A percentile compares a stretch with the other conserved stretches of the same genome.
Conservation (phyloP, 2,113 vertebrate genomes). For the Equus przewalskii region DNA sequence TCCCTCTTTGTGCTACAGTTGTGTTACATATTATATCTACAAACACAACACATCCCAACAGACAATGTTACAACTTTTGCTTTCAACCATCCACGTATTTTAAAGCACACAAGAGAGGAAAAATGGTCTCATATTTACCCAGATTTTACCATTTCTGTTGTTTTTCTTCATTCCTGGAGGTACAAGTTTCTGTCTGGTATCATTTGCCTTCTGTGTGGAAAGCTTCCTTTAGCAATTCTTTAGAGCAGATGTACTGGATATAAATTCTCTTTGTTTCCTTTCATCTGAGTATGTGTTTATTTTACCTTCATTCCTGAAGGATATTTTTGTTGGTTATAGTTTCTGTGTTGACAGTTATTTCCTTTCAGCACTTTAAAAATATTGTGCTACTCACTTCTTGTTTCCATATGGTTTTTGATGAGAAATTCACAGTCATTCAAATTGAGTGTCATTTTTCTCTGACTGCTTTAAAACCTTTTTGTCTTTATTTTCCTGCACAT, state of each 20-base stretch:
- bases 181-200: not conserved
- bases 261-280: not conserved
- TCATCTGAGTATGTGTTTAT: not conserved
- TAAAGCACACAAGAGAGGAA: not conserved
- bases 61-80: not conserved
- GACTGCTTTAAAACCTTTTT: not conserved
- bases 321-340: not conserved
- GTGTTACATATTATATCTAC: not conserved
- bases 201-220: not conserved
- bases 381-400: not conserved
- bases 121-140: not conserved
- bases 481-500: not conserved
- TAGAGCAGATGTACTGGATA: not conserved
- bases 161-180: not conserved
- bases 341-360: conserved; percentile 40
- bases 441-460: not conserved
- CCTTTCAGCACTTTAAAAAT: conserved; percentile 6
- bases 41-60: not conserved
- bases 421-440: not conserved
- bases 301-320: not conserved
- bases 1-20: not conserved
- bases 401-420: not conserved
- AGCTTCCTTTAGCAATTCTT: not conserved
- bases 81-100: not conserved
- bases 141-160: not conserved